Conservation (phyloP, 2,113 vertebrate genomes). For the Cisticola juncidis region DNA sequence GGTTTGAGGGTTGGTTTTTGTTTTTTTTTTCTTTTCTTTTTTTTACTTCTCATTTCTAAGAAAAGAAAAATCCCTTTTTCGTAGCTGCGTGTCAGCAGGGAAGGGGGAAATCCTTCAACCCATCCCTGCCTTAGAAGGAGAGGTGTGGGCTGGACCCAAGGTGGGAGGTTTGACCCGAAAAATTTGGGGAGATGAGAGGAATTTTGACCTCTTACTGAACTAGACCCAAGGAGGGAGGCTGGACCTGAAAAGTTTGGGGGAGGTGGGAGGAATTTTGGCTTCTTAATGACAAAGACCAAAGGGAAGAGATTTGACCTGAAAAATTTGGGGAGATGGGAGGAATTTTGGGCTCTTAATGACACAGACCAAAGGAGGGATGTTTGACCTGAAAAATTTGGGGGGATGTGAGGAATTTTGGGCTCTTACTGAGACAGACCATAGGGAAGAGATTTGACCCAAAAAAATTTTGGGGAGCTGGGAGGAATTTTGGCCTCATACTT, state of each 20-base stretch:
- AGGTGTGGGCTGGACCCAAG: neutral
- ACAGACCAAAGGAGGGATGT: neutral
- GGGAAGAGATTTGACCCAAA: too few relatives aligned
- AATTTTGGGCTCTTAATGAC: neutral
- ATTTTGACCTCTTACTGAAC: neutral
- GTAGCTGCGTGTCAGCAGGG: neutral
- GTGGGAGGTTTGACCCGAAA: neutral
- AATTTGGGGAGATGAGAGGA: neutral
- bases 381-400: neutral
- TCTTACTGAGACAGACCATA: neutral
- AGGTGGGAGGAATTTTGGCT: too few relatives aligned
- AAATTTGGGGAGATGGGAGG: neutral
- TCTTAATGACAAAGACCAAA: too few relatives aligned
- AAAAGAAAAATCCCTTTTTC: neutral
- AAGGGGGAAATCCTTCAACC: neutral
- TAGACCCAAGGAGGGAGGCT: neutral
- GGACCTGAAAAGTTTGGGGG: neutral
- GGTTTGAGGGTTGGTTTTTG: too few relatives aligned
- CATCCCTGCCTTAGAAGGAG: neutral
- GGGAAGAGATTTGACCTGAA: neutral
- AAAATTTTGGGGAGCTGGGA: too few relatives aligned
- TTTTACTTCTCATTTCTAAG: slow-evolving; percentile 3
- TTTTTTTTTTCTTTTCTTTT: neutral
- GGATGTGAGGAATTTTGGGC: too few relatives aligned
- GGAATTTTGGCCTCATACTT: too few relatives aligned